Evolutionary conservation across 2,888 invertebrate species (phyloP).

Genomic region (Catocala nupta): DNA sequence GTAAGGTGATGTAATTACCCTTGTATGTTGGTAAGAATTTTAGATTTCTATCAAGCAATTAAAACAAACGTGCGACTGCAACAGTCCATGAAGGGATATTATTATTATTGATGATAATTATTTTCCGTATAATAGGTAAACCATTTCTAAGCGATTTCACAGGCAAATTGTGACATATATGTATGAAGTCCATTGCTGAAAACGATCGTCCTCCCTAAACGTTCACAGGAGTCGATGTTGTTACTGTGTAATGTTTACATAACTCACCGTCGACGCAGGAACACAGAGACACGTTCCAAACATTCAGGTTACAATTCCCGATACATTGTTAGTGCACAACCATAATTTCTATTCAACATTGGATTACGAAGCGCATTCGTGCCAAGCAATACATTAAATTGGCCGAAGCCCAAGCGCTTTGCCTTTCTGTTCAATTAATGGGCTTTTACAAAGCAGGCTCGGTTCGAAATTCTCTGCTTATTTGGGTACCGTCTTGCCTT

Average conservation of each 20-base stretch:
- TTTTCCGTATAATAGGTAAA: too few relatives aligned
- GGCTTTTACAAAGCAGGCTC: slow-evolving; percentile 66
- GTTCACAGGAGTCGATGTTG: too few relatives aligned
- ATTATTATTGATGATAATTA: too few relatives aligned
- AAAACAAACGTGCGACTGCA: too few relatives aligned
- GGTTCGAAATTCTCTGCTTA: slow-evolving; percentile 53
- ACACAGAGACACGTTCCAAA: slow-evolving; percentile 17
- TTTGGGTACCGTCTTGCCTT: slow-evolving; percentile 32
- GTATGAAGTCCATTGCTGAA: too few relatives aligned
- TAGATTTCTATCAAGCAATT: too few relatives aligned
- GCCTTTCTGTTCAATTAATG: slow-evolving; percentile 79
- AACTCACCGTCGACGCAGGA: slow-evolving; percentile 1
- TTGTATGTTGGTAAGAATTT: too few relatives aligned
- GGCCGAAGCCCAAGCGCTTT: slow-evolving; percentile 77
- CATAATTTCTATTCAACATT: slow-evolving; percentile 76
- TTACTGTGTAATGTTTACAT: neutral
- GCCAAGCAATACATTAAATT: slow-evolving; percentile 84
- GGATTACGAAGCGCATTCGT: slow-evolving; percentile 69
- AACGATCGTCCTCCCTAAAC: too few relatives aligned
- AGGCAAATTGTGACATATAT: too few relatives aligned
- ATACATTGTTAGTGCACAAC: slow-evolving; percentile 50
- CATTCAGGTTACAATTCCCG: slow-evolving; percentile 32
- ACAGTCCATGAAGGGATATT: too few relatives aligned
- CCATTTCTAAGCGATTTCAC: too few relatives aligned
- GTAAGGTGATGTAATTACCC: too few relatives aligned